Percentiles rank a stretch among this genome's conserved stretches.
phyloP scores from a whole-genome alignment of 2,888 invertebrate genomes.

The Machimus rusticus region DNA sequence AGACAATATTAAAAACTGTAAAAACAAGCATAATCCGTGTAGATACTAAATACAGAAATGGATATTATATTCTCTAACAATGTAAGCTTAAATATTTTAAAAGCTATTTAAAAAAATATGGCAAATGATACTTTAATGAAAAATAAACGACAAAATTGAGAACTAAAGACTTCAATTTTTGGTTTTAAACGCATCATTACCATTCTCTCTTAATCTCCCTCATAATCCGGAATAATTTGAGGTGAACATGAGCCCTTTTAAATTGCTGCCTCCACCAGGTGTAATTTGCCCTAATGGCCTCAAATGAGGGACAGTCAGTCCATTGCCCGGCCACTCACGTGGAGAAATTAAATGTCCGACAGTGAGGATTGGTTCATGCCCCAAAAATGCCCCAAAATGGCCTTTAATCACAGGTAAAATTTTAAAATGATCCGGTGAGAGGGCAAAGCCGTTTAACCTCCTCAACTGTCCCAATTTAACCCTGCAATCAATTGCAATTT shows the following conservation, averaged over 20 bases:
- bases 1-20: no score
- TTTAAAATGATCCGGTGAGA: neutral
- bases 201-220: neutral
- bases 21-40: no score
- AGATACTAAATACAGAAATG: no score
- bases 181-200: neutral
- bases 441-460: neutral
- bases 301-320: neutral
- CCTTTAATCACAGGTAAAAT: neutral
- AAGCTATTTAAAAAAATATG: neutral
- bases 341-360: neutral
- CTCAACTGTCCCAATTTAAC: neutral
- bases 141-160: neutral
- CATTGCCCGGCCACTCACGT: neutral
- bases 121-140: neutral
- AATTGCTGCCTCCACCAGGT: neutral
- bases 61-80: no score
- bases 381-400: neutral
- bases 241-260: neutral
- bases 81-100: no score
- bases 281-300: neutral
- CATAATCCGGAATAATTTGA: neutral
- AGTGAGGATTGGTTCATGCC: neutral
- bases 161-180: neutral
- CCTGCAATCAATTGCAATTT: neutral